A percentile compares a stretch with the other conserved stretches of the same genome.
phyloP scores from a whole-genome alignment of 2,797 vertebrate species.

The Sebastes reedi region DNA sequence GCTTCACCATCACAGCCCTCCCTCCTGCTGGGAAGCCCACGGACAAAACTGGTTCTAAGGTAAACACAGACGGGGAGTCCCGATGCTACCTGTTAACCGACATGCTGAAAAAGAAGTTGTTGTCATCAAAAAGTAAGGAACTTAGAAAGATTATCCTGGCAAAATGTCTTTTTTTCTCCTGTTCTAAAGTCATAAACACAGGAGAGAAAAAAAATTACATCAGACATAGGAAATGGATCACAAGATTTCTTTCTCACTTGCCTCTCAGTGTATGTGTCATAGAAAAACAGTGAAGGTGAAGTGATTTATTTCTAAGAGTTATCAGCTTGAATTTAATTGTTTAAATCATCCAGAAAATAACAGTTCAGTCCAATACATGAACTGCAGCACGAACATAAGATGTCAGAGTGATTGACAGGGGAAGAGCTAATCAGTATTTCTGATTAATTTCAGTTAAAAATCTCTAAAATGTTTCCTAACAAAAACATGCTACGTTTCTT shows the following conservation, averaged over 20 bases:
- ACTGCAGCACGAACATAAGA: no score
- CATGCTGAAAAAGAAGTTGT: neutral
- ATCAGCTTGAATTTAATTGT: neutral
- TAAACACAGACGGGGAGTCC: conserved; percentile 41
- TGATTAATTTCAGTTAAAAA: neutral
- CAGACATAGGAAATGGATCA: neutral
- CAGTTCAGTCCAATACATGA: neutral
- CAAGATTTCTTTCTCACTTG: neutral
- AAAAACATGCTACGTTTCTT: neutral
- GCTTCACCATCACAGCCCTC: conserved; percentile 87
- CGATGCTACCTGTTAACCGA: neutral
- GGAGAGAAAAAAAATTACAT: no score
- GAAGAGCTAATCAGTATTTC: neutral
- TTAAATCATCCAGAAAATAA: no score
- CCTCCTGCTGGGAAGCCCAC: conserved; percentile 79
- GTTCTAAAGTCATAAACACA: no score
- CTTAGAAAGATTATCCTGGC: no score
- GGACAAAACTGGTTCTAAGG: conserved; percentile 82
- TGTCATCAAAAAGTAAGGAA: no score
- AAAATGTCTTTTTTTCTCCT: no score
- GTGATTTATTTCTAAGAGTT: neutral
- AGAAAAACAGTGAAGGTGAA: neutral
- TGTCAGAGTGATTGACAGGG: neutral
- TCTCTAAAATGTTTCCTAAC: neutral
- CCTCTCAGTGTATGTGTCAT: neutral